Percentiles rank a stretch among this genome's conserved stretches.
These are phyloP conservation scores for Aphaenogaster rudis DNA, from an alignment of 1,140 invertebrate genomes.

Conservation along the genomic window DNA sequence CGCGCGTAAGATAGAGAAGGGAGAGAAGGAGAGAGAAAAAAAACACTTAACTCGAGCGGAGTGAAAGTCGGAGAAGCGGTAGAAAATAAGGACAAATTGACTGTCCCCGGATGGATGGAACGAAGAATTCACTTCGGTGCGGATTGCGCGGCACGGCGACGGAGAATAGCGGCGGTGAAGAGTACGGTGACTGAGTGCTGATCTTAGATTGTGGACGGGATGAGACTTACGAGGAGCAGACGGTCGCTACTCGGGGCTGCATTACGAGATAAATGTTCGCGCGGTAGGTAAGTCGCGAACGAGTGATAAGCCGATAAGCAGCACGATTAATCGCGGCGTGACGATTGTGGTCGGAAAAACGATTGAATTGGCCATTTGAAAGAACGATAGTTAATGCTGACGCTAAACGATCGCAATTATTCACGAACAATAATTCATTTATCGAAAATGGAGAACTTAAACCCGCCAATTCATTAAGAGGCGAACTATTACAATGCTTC, in stretches of 20 bases:
- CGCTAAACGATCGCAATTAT: not conserved
- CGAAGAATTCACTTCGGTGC: constrained; percentile 47
- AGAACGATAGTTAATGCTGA: constrained; percentile 1
- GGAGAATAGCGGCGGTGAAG: constrained; percentile 20
- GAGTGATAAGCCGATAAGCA: constrained; percentile 46
- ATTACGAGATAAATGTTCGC: constrained; percentile 60
- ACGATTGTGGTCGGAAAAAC: not conserved
- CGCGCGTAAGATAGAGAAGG: not conserved
- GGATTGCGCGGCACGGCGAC: constrained; percentile 23
- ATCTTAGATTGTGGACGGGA: constrained; percentile 52
- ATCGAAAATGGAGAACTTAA: not conserved
- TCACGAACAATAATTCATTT: not conserved
- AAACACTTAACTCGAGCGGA: constrained; percentile 72
- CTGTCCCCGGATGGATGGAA: constrained; percentile 41
- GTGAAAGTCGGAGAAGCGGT: constrained; percentile 60
- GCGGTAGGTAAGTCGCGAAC: constrained; percentile 45
- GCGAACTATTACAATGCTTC: not conserved
- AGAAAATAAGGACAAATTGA: constrained; percentile 64
- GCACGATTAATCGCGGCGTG: constrained; percentile 31
- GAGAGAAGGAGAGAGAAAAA: constrained; percentile 16
- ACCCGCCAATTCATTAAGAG: not conserved
- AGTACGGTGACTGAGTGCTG: constrained; percentile 46
- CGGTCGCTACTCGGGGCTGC: constrained; percentile 46
- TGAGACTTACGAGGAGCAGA: constrained; percentile 63
- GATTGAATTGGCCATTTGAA: constrained; percentile 17